Evolutionary conservation across 2,888 invertebrate genomes (phyloP).

Genomic region (Liposcelis brunnea): DNA sequence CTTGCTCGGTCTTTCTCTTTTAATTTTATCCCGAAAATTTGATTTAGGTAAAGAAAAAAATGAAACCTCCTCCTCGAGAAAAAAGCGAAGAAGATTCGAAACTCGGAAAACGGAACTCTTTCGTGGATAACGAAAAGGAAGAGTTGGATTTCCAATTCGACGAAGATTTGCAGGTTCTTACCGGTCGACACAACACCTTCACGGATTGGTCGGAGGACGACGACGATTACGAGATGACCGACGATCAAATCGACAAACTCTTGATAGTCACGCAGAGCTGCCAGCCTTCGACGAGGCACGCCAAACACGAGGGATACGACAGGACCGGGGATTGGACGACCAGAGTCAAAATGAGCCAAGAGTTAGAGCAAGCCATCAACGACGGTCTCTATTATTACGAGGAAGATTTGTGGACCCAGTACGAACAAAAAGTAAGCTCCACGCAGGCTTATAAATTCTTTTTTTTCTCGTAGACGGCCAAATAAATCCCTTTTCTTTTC

Average conservation of each 20-base stretch:
- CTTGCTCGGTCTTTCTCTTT: no score
- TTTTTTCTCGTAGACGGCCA: not conserved
- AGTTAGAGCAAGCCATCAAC: conserved; percentile 86
- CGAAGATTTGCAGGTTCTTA: conserved; percentile 77
- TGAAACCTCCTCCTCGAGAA: not conserved
- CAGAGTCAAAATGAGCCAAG: conserved; percentile 85
- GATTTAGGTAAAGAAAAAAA: conserved; percentile 11
- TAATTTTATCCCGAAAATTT: no score
- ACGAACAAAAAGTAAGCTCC: conserved; percentile 30
- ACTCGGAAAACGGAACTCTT: not conserved
- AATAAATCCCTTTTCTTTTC: not conserved
- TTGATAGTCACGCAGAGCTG: conserved; percentile 79
- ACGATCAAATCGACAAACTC: conserved; percentile 81
- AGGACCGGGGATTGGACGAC: conserved; percentile 79
- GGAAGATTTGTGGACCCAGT: conserved; percentile 73
- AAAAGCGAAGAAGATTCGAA: not conserved
- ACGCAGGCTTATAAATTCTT: not conserved
- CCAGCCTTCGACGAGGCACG: conserved; percentile 32
- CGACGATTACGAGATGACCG: conserved; percentile 76
- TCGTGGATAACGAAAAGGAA: conserved; percentile 36
- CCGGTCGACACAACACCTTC: conserved; percentile 66
- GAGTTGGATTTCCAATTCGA: conserved; percentile 95
- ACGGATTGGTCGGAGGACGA: conserved; percentile 66
- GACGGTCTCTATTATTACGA: conserved; percentile 95
- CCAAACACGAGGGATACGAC: conserved; percentile 79